Conservation (phyloP, 2,888 invertebrate species). For the Chymomyza amoena region DNA sequence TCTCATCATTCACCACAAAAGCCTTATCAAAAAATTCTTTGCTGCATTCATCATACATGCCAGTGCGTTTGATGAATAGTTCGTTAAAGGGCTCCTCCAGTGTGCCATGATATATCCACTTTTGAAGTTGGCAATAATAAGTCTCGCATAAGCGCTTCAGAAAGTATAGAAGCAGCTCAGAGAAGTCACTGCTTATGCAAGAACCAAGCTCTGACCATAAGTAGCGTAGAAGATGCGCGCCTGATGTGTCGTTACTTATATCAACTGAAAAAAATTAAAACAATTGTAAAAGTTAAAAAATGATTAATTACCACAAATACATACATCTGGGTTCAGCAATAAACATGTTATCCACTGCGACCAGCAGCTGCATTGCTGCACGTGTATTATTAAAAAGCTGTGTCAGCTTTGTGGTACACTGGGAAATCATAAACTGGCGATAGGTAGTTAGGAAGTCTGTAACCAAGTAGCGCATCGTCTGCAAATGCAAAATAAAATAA, state of each 20-base stretch:
- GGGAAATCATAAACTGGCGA: constrained; percentile 77
- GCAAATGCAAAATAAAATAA: constrained; percentile 8
- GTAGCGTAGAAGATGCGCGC: constrained; percentile 73
- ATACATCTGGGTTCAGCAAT: constrained; percentile 70
- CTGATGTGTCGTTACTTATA: constrained; percentile 55
- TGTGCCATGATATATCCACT: constrained; percentile 92
- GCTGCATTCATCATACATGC: constrained; percentile 67
- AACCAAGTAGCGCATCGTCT: constrained; percentile 84
- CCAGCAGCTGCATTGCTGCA: constrained; percentile 70
- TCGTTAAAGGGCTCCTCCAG: constrained; percentile 89
- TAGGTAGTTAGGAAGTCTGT: constrained; percentile 82
- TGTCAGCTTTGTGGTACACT: constrained; percentile 58
- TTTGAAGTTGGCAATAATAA: constrained; percentile 81
- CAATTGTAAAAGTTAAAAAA: background rate
- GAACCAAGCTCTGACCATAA: constrained; percentile 74
- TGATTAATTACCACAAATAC: background rate
- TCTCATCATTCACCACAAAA: constrained; percentile 68
- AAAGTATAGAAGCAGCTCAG: constrained; percentile 73
- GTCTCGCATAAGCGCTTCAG: constrained; percentile 74
- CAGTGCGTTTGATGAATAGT: constrained; percentile 84
- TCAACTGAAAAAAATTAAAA: constrained; percentile 48
- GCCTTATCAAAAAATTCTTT: constrained; percentile 78
- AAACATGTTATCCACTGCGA: constrained; percentile 68
- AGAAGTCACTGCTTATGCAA: constrained; percentile 68
- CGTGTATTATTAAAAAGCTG: constrained; percentile 63